These are phyloP conservation scores for Prionailurus bengalensis DNA, from an alignment of 2,113 vertebrate species.

Conservation along the genomic window DNA sequence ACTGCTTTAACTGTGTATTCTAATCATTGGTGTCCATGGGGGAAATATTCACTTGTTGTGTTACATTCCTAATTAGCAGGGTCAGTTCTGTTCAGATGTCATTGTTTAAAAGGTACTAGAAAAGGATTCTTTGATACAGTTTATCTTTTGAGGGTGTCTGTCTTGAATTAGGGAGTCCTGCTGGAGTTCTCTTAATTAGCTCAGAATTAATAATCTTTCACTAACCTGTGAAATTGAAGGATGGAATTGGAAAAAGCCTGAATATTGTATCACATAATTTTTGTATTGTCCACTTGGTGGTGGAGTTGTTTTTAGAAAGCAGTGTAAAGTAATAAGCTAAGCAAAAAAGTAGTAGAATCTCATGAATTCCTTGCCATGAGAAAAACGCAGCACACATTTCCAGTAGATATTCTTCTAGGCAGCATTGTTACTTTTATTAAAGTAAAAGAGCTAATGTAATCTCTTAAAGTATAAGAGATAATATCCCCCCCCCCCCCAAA, in stretches of 20 bases:
- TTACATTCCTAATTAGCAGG: background rate
- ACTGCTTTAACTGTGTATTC: background rate
- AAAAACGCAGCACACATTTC: constrained; percentile 24
- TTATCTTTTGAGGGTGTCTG: background rate
- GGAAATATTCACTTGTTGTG: background rate
- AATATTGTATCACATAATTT: constrained; percentile 40
- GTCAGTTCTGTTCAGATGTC: background rate
- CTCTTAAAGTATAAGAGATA: background rate
- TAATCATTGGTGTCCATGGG: background rate
- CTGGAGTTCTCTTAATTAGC: background rate
- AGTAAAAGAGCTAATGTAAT: background rate
- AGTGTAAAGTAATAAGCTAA: background rate
- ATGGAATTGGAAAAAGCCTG: constrained; percentile 1
- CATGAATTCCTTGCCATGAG: constrained; percentile 17
- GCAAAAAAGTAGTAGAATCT: constrained; percentile 34
- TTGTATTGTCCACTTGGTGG: constrained; percentile 68
- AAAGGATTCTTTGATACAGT: background rate
- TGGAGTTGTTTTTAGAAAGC: constrained; percentile 66
- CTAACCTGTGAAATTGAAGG: constrained; percentile 34
- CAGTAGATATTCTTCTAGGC: background rate
- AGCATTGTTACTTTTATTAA: constrained; percentile 35
- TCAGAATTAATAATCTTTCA: background rate
- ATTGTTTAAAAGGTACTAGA: background rate
- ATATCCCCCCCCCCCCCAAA: background rate
- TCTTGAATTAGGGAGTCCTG: background rate